Percentiles rank a stretch among this genome's conserved stretches.
Evolutionary conservation across 2,888 invertebrate genomes (phyloP).

Genomic region (Cremastinae sp.): DNA sequence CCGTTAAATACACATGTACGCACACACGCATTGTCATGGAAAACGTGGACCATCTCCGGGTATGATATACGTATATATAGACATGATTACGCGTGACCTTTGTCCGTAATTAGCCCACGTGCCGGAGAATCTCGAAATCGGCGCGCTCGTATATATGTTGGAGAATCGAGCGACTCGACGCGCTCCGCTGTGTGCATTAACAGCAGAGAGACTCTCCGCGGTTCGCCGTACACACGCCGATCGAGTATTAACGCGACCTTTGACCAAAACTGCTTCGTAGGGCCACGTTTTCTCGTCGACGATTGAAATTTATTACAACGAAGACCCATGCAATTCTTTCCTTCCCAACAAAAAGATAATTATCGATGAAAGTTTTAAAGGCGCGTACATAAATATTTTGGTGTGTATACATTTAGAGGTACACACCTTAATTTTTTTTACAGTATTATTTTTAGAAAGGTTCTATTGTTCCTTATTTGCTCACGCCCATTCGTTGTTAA

Average conservation of each 20-base stretch:
- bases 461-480: no score
- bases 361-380: no score
- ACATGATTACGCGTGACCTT: conserved; percentile 62
- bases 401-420: no score
- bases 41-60: conserved; percentile 32
- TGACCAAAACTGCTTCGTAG: conserved; percentile 34
- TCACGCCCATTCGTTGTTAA: no score
- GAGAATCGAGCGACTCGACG: conserved; percentile 30
- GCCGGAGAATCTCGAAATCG: conserved; percentile 14
- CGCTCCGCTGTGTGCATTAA: conserved; percentile 47
- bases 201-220: no score
- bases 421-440: no score
- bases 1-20: background rate
- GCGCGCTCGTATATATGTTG: conserved; percentile 10
- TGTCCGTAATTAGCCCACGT: conserved; percentile 63
- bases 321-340: no score
- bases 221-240: conserved; percentile 37
- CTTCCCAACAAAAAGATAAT: no score
- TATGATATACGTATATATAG: conserved; percentile 35
- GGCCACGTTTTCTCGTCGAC: background rate
- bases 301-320: background rate
- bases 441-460: no score
- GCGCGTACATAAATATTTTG: no score
- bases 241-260: conserved; percentile 50
- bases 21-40: conserved; percentile 29